Evolutionary conservation across 2,888 invertebrate species (phyloP).

Genomic region (Synanthedon andrenaeformis): DNA sequence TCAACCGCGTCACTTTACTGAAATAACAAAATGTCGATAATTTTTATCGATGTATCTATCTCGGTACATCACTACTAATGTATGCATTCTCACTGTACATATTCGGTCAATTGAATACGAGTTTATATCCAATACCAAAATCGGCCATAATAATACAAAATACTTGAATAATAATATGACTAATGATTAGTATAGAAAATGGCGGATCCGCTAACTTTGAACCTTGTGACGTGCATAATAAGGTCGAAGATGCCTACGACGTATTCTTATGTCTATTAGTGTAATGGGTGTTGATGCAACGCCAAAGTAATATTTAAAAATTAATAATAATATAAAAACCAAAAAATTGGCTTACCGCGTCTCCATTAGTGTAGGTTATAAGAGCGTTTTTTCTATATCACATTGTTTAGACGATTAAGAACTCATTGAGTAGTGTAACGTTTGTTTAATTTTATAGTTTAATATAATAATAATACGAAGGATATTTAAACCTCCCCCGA

Average conservation of each 20-base stretch:
- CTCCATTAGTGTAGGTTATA: slow-evolving; percentile 35
- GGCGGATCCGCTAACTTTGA: no score
- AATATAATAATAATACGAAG: no score
- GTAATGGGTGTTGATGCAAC: slow-evolving; percentile 36
- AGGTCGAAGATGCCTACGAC: slow-evolving; percentile 6
- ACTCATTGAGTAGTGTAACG: background rate
- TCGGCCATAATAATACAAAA: no score
- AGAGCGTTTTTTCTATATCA: slow-evolving; percentile 60
- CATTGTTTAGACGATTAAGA: slow-evolving; percentile 41
- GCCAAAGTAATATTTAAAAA: slow-evolving; percentile 16
- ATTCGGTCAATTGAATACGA: no score
- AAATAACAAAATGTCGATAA: no score
- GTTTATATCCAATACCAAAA: no score
- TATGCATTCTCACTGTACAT: no score
- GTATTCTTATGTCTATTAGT: slow-evolving; percentile 13
- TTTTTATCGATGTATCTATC: no score
- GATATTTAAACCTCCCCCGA: no score
- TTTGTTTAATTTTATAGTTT: background rate
- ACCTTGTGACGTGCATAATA: slow-evolving; percentile 4
- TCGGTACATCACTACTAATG: no score
- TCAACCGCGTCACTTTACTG: no score
- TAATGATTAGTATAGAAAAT: background rate
- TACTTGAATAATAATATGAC: no score
- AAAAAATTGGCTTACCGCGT: slow-evolving; percentile 59
- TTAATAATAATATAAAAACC: slow-evolving; percentile 24